These are phyloP conservation scores for Actinia tenebrosa DNA, from an alignment of 64 coral and sea anemone species.

Conservation along the genomic window DNA sequence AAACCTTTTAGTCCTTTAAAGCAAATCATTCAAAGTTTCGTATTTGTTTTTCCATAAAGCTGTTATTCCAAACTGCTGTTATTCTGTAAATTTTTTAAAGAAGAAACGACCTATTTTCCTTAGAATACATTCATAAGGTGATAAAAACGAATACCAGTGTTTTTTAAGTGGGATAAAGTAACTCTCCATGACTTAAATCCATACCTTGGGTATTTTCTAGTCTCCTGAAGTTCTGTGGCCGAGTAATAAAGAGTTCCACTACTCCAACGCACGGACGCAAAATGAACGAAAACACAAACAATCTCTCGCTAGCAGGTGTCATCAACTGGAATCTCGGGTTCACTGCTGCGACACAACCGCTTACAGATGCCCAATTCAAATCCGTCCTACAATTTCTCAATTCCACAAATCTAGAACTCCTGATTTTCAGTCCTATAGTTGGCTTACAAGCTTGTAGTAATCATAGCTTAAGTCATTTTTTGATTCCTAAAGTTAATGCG, in stretches of 20 bases:
- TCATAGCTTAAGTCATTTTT: not conserved
- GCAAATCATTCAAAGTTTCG: not conserved
- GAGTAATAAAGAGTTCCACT: not conserved
- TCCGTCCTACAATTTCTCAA: not conserved
- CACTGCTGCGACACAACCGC: not conserved
- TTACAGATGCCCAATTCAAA: slow-evolving; percentile 2
- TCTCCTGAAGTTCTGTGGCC: not conserved
- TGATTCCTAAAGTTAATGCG: not conserved
- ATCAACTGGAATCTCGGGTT: not conserved
- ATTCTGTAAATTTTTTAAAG: not conserved
- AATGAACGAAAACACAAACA: slow-evolving; percentile 24
- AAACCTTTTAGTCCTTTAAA: too few species aligned
- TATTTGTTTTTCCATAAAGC: not conserved
- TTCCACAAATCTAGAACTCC: not conserved
- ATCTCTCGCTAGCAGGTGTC: not conserved
- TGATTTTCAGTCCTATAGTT: not conserved
- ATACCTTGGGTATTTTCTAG: not conserved
- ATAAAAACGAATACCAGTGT: not conserved
- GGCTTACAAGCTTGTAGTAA: not conserved
- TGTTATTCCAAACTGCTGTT: not conserved
- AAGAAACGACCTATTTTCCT: slow-evolving; percentile 4
- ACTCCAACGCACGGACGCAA: slow-evolving; percentile 2
- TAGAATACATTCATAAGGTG: not conserved
- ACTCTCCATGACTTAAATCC: not conserved
- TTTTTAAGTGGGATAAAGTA: not conserved